Base-by-base conservation (phyloP, 2,113 vertebrate species). In the Amblyornis subalaris region DNA sequence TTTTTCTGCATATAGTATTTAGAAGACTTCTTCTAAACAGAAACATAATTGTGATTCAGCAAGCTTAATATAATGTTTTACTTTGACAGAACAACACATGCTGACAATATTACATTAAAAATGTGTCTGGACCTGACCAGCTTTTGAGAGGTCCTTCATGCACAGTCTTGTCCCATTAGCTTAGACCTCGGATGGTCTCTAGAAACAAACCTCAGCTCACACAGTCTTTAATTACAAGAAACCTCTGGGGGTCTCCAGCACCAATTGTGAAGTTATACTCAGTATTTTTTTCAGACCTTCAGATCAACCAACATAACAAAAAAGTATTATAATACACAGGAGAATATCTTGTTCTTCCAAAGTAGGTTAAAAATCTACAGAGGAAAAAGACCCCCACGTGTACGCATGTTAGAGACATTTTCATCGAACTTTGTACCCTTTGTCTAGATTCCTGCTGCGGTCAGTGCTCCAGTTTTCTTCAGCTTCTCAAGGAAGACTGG, bases 311-410 rank as follows among this genome's bases (percentile, higher is more conserved):
- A 48, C 33, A 65, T 38, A 79, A 24, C 1, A 65, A 40, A 82
- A n/a, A 89, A 20, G 1, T 40, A 23, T 5, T 42, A 15, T 62
- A 67, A 66, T 16, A 57, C 28, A 36, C 2, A 31, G 7, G 9
- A 78, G 7, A 62, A 70, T 58, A 76, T 36, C 18, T 3, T 48
- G 10, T 40, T 88, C 31, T 86, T 90, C 26, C 33, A 79, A 78
- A 85, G 38, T n/a, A 54, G 7, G 28, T 51, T 83, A 62, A 60
- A 91, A 81, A 29, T 36, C 44, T 75, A 40, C 22, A 73, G 23
- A 57, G 6, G 3, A 2, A 64, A 57, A 28, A 62, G 1, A 1
- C 55, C 42, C 16, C 36, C 42, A 76, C 17, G 48, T 0, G 0
- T 42, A 50, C 65, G 8, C 10, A 53, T 50, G 25, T 65, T 85